These are phyloP conservation scores for Tragopan temminckii DNA, from an alignment of 2,797 vertebrate genomes.

Conservation along the genomic window DNA sequence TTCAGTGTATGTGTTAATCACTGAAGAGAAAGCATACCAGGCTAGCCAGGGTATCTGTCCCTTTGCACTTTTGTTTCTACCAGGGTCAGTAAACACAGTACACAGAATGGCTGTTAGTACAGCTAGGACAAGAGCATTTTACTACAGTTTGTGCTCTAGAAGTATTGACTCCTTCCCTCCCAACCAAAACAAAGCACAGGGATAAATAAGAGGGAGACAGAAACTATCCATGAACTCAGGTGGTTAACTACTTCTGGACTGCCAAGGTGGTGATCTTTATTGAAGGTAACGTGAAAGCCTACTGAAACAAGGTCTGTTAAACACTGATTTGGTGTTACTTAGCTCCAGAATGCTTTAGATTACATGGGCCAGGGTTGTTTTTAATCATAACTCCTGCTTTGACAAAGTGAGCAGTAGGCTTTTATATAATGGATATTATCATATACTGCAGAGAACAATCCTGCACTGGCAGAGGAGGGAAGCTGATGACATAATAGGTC, in stretches of 20 bases:
- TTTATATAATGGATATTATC: not conserved
- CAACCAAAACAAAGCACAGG: not conserved
- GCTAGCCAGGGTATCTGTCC: constrained; percentile 4
- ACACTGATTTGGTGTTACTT: constrained; percentile 5
- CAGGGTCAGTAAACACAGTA: not conserved
- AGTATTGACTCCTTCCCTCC: not conserved
- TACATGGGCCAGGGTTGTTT: constrained; percentile 35
- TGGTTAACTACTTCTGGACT: constrained; percentile 25
- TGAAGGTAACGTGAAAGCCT: constrained; percentile 41
- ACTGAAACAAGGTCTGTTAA: constrained; percentile 55
- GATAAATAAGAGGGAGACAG: not conserved
- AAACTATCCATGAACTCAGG: not conserved
- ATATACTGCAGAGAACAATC: not conserved
- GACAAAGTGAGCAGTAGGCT: constrained; percentile 29
- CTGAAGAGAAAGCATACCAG: not conserved
- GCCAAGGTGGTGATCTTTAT: constrained; percentile 34
- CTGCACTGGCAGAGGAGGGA: constrained; percentile 7
- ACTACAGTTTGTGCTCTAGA: not conserved
- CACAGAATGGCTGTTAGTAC: not conserved
- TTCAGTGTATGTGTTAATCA: not conserved
- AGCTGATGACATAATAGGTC: constrained; percentile 47
- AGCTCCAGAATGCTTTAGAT: constrained; percentile 38
- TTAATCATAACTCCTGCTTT: not conserved
- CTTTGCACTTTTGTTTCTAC: not conserved
- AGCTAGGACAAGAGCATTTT: not conserved